Evolutionary conservation across 1,140 invertebrate species (phyloP).

Genomic region (Monochamus saltuarius): DNA sequence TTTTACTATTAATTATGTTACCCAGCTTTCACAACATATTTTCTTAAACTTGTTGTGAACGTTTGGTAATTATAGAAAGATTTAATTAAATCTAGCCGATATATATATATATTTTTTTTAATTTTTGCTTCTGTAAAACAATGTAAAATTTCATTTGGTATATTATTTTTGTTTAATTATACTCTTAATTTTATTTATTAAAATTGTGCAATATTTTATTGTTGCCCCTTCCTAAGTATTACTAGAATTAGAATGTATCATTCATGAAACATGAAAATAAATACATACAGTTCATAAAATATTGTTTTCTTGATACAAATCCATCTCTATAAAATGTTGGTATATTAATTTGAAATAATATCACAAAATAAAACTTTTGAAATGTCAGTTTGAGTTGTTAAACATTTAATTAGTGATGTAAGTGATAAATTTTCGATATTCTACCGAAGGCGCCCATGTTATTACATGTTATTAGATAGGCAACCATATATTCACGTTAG

Average conservation of each 20-base stretch:
- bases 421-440: too few relatives aligned
- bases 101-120: constrained; percentile 6
- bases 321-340: too few relatives aligned
- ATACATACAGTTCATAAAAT: neutral
- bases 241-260: constrained; percentile 22
- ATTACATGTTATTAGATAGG: too few relatives aligned
- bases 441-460: too few relatives aligned
- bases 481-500: too few relatives aligned
- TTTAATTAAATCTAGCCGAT: constrained; percentile 4
- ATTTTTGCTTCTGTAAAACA: constrained; percentile 13
- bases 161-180: constrained; percentile 12
- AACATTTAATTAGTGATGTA: too few relatives aligned
- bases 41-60: neutral
- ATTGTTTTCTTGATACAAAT: too few relatives aligned
- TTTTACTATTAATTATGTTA: constrained; percentile 13
- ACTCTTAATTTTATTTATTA: neutral
- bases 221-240: constrained; percentile 19
- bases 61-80: neutral
- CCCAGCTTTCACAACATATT: neutral
- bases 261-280: constrained; percentile 12
- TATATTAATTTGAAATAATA: too few relatives aligned
- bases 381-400: too few relatives aligned
- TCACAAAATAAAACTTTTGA: too few relatives aligned
- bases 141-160: constrained; percentile 8
- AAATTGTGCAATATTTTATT: constrained; percentile 21